Conservation (phyloP, 2,113 vertebrate genomes). For the Vulpes lagopus region DNA sequence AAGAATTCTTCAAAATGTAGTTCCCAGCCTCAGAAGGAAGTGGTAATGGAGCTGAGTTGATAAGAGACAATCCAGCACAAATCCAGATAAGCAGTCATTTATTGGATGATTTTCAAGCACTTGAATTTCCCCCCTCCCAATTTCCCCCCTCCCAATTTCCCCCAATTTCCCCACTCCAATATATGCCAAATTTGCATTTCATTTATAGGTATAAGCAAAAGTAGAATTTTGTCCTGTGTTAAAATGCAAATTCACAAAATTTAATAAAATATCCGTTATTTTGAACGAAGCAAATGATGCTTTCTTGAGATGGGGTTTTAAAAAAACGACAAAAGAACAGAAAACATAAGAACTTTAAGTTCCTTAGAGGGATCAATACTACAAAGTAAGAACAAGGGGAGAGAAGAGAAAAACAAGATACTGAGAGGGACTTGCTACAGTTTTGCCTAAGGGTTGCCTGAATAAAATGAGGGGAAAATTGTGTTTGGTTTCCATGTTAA, state of each 20-base stretch:
- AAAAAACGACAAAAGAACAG: background rate
- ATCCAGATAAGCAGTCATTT: background rate
- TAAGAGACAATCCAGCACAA: background rate
- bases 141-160: too few relatives aligned
- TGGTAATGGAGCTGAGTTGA: background rate
- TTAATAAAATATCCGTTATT: constrained; percentile 5
- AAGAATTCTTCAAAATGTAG: background rate
- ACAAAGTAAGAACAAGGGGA: background rate
- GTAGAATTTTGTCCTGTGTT: background rate
- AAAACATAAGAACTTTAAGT: background rate
- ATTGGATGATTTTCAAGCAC: background rate
- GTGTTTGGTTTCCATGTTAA: background rate
- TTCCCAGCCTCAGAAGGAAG: background rate
- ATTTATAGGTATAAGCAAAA: background rate
- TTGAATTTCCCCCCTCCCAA: too few relatives aligned
- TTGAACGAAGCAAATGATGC: background rate
- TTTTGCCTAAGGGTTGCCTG: background rate
- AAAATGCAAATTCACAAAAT: background rate
- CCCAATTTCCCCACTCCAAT: background rate
- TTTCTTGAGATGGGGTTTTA: constrained; percentile 29
- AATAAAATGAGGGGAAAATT: background rate
- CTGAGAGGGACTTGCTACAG: background rate
- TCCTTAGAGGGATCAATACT: background rate
- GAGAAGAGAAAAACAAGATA: background rate
- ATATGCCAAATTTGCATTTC: constrained; percentile 23